phyloP scores from a whole-genome alignment of 1,140 invertebrate species.

The Kradibia gibbosae region DNA sequence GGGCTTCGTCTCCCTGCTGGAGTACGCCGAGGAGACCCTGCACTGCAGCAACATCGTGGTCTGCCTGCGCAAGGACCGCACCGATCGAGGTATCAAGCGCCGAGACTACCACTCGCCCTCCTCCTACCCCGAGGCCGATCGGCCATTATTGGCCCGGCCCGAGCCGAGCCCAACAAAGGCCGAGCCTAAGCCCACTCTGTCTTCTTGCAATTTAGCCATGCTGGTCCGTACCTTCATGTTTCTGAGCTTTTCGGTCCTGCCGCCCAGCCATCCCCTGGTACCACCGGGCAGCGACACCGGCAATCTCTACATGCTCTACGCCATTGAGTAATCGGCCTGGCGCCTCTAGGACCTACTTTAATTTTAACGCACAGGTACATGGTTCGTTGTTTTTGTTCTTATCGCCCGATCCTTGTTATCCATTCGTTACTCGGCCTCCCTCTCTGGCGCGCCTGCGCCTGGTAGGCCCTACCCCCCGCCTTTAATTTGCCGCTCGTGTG shows the following conservation, averaged over 20 bases:
- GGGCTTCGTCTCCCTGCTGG: conserved; percentile 91
- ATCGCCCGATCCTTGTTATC: no score
- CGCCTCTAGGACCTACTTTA: conserved; percentile 61
- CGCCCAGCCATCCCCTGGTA: conserved; percentile 85
- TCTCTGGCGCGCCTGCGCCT: no score
- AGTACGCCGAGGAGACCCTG: conserved; percentile 95
- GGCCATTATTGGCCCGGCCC: no score
- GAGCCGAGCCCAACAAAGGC: conserved; percentile 35
- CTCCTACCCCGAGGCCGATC: no score
- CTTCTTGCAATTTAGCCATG: conserved; percentile 75
- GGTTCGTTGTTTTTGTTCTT: conserved; percentile 18
- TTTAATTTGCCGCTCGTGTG: no score
- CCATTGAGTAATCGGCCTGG: conserved; percentile 78
- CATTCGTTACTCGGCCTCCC: no score
- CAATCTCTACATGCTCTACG: conserved; percentile 86
- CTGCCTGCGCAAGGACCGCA: conserved; percentile 87
- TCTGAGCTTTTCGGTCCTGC: conserved; percentile 90
- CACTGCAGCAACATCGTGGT: conserved; percentile 86
- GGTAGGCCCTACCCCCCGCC: no score
- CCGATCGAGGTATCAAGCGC: conserved; percentile 82
- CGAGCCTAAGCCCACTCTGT: conserved; percentile 54
- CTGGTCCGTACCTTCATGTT: conserved; percentile 97
- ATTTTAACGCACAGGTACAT: conserved; percentile 66
- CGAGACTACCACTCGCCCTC: no score
- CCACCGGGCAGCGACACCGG: conserved; percentile 77